These are phyloP conservation scores for Dasyurus viverrinus DNA, from an alignment of 2,113 vertebrate species.

Conservation along the genomic window DNA sequence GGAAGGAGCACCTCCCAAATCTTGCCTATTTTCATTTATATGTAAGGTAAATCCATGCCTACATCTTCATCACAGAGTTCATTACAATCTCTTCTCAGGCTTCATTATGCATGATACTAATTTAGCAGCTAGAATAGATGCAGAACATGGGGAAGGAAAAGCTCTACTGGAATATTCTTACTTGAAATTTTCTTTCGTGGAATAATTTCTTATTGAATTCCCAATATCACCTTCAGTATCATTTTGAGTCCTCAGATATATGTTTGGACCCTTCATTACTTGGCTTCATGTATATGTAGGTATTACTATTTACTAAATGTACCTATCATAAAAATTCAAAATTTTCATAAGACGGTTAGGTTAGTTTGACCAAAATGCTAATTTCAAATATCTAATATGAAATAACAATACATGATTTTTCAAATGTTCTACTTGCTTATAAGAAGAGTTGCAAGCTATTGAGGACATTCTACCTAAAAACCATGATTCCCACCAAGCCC, in stretches of 20 bases:
- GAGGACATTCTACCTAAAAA: background rate
- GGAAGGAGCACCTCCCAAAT: background rate
- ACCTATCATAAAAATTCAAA: background rate
- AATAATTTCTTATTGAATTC: background rate
- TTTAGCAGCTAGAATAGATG: background rate
- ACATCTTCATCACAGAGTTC: background rate
- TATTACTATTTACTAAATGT: background rate
- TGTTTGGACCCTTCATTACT: background rate
- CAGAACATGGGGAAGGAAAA: background rate
- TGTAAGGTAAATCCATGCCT: background rate
- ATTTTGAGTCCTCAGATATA: background rate
- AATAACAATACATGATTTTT: background rate
- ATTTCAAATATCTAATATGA: background rate
- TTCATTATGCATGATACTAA: background rate
- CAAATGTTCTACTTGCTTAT: background rate
- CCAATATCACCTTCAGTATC: background rate
- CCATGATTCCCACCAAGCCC: background rate
- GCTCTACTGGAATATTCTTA: background rate
- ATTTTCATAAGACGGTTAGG: background rate
- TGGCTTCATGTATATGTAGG: background rate
- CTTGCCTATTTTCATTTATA: background rate
- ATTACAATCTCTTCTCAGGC: background rate
- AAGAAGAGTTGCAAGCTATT: background rate
- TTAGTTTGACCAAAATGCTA: background rate
- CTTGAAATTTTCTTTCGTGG: background rate